phyloP scores from a whole-genome alignment of 2,797 vertebrate genomes.

The Pipistrellus nathusii region DNA sequence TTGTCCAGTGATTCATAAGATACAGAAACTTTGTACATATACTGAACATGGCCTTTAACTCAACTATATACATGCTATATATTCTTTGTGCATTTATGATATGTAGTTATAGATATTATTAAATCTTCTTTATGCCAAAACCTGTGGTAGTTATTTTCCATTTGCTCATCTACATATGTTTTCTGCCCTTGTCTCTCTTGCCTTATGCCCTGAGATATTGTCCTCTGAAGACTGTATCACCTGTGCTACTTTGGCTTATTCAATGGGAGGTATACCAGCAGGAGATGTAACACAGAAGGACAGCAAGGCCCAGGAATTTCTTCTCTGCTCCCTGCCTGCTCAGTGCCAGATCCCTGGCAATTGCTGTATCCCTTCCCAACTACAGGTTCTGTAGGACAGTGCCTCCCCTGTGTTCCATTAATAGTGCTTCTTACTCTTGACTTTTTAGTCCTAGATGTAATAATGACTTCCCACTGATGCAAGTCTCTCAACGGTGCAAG shows the following conservation, averaged over 20 bases:
- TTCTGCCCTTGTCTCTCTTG: not conserved
- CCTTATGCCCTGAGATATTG: not conserved
- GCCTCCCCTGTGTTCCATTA: not conserved
- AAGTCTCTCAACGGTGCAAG: not conserved
- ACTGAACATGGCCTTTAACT: not conserved
- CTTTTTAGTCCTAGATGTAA: not conserved
- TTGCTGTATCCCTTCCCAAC: not conserved
- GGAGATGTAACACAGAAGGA: not conserved
- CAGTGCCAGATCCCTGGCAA: not conserved
- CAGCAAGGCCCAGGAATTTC: not conserved
- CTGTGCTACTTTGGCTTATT: not conserved
- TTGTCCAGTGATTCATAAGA: not conserved
- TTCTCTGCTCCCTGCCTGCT: not conserved
- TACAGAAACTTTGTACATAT: not conserved
- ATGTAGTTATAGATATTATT: not conserved
- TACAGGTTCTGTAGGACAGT: not conserved
- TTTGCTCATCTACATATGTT: not conserved
- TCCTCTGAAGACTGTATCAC: not conserved
- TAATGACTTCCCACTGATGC: not conserved
- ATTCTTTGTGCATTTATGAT: not conserved
- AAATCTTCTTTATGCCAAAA: slow-evolving; percentile 8
- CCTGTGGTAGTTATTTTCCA: not conserved
- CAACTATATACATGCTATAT: not conserved
- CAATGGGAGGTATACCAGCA: not conserved
- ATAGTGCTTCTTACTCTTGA: not conserved